phyloP scores from a whole-genome alignment of 2,797 vertebrate genomes.

The Manis javanica region DNA sequence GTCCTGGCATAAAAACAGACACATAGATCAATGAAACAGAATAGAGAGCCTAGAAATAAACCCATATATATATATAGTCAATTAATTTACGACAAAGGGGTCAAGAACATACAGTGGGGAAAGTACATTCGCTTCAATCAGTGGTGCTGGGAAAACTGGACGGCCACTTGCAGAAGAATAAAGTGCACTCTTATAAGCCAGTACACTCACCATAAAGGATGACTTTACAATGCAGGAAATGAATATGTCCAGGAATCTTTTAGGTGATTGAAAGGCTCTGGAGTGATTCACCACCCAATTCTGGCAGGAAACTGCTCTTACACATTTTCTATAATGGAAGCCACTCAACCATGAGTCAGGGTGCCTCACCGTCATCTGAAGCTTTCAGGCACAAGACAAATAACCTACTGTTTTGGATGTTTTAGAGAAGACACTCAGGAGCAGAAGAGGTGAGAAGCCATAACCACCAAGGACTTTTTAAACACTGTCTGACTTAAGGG shows the following conservation, averaged over 20 bases:
- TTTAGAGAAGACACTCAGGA: background rate
- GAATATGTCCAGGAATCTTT: background rate
- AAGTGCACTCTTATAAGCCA: background rate
- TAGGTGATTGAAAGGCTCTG: background rate
- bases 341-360: background rate
- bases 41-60: background rate
- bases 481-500: background rate
- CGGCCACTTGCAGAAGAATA: background rate
- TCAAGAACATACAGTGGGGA: background rate
- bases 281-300: background rate
- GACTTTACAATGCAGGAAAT: background rate
- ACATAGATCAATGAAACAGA: background rate
- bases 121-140: background rate
- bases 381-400: background rate
- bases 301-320: background rate
- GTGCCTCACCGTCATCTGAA: background rate
- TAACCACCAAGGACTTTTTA: background rate
- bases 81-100: background rate
- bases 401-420: background rate
- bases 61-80: no score
- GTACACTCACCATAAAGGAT: background rate
- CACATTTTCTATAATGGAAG: background rate
- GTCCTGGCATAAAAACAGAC: background rate
- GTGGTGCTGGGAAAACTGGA: background rate
- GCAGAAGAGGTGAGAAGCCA: background rate